Conservation (phyloP, 2,797 vertebrate genomes). For the Oophaga sylvatica region DNA sequence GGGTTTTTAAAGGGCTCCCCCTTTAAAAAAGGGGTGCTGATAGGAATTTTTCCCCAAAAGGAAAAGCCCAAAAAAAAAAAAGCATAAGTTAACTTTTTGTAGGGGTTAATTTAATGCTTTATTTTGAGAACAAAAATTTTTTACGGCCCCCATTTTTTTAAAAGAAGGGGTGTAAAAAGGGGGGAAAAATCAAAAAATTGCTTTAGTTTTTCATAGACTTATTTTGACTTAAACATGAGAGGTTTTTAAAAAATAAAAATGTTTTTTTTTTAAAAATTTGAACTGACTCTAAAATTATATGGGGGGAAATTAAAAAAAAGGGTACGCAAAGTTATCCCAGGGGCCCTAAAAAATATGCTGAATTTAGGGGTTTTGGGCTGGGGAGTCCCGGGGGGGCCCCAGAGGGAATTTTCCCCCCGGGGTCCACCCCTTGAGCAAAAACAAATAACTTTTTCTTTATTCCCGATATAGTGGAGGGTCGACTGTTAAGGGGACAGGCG, state of each 20-base stretch:
- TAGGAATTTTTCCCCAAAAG: conserved; percentile 43
- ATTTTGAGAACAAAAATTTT: conserved; percentile 32
- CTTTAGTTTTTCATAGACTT: neutral
- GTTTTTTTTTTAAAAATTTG: neutral
- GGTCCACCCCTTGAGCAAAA: too few relatives aligned
- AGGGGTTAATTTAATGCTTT: conserved; percentile 42
- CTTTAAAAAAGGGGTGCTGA: conserved; percentile 42
- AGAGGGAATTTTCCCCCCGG: too few relatives aligned
- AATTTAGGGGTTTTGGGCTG: too few relatives aligned
- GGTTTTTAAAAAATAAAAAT: neutral
- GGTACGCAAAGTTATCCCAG: too few relatives aligned
- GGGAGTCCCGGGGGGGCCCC: too few relatives aligned
- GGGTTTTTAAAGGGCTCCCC: conserved; percentile 24
- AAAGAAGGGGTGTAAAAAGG: conserved; percentile 20
- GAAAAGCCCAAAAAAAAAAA: conserved; percentile 43
- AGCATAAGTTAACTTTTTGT: conserved; percentile 41
- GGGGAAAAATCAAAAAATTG: conserved; percentile 4
- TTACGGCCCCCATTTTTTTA: neutral
- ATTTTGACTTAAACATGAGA: conserved; percentile 1
- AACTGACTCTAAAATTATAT: too few relatives aligned
- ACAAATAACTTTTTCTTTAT: too few relatives aligned
- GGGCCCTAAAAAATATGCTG: too few relatives aligned
- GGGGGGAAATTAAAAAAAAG: too few relatives aligned
- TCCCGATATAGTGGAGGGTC: too few relatives aligned
- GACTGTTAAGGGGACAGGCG: too few relatives aligned